Percentiles rank a stretch among this genome's conserved stretches.
Evolutionary conservation across 2,888 invertebrate genomes (phyloP).

Genomic region (Scaptomyza reducta): DNA sequence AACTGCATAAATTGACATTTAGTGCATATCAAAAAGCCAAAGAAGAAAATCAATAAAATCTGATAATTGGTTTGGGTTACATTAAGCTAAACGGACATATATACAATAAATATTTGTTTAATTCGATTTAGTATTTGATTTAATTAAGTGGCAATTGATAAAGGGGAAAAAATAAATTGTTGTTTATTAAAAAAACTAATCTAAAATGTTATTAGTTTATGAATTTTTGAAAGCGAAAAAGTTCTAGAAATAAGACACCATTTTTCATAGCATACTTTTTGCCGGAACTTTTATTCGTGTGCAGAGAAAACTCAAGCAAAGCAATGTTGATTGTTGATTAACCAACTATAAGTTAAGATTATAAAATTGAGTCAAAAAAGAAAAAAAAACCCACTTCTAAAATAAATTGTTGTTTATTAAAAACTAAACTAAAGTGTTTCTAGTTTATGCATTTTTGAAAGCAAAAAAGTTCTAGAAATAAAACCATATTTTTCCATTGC

Average conservation of each 20-base stretch:
- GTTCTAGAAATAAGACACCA: neutral
- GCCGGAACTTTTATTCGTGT: neutral
- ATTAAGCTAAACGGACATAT: neutral
- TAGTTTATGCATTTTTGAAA: too few relatives aligned
- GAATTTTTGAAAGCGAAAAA: neutral
- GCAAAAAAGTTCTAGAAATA: too few relatives aligned
- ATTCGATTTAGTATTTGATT: constrained; percentile 19
- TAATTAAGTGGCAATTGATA: constrained; percentile 6
- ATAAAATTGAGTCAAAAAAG: too few relatives aligned
- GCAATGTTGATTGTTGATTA: too few relatives aligned
- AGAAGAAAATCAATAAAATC: constrained; percentile 21
- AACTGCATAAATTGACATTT: constrained; percentile 72
- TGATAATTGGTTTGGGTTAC: neutral
- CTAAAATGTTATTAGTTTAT: neutral
- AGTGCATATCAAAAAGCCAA: constrained; percentile 34
- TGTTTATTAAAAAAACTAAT: too few relatives aligned
- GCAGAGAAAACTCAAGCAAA: too few relatives aligned
- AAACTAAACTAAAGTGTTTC: too few relatives aligned
- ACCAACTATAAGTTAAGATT: too few relatives aligned
- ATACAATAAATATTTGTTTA: constrained; percentile 20
- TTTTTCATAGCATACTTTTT: neutral
- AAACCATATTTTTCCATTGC: too few relatives aligned
- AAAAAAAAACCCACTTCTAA: too few relatives aligned
- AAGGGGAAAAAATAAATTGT: too few relatives aligned
- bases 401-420: too few relatives aligned